Base-by-base conservation (phyloP, 53 echinoderm and acorn worm species). In the Glandiceps talaboti region DNA sequence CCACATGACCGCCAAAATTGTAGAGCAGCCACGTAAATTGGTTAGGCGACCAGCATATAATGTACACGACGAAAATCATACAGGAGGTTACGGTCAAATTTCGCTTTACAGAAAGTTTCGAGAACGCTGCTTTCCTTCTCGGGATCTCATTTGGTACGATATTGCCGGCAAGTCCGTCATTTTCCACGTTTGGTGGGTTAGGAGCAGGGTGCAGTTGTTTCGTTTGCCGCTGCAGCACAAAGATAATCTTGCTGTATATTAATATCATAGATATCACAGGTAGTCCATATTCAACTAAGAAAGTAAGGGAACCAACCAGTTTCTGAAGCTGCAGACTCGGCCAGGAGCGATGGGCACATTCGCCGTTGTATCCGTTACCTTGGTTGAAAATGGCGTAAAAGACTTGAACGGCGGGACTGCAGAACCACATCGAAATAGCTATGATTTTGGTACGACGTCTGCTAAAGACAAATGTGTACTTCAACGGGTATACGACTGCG, bases 41-140 rank as follows among this genome's bases (percentile, higher is more conserved):
- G 73, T 94, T 94, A 0, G 94, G 94, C 1, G 94, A 86, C 94
- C 94, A 94, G 88, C 94, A 94, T 6, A 92, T 32, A 31, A 92
- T 80, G 77, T 94, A 94, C 14, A 94, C 89, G 32, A 88, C 30
- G 76, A 94, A 94, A 14, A 92, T 83, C 25, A 88, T 90, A 73
- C 90, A 86, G 26, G 92, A 82, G 0, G 94, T 92, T 77, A 93
- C 76, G 30, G 96, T 96, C 30, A 96, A 86, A 45, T 92, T 96
- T 29, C 92, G 86, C 0, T 91, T 77, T n/a, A 86, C 81, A 0
- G 80, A 76, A 14, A 88, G 84, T 31, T 77, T 64, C 31, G 80
- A 76, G 14, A 81, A 33, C 0, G 75, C 14, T 30, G 82, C 74
- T 0, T 75, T 31, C 33, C 14, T 75, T 29, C 33, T 31, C 32